Evolutionary conservation across 2,888 invertebrate genomes (phyloP), one percentile per base, ranked within the genome.

Genomic region (Drosophila lutescens): DNA sequence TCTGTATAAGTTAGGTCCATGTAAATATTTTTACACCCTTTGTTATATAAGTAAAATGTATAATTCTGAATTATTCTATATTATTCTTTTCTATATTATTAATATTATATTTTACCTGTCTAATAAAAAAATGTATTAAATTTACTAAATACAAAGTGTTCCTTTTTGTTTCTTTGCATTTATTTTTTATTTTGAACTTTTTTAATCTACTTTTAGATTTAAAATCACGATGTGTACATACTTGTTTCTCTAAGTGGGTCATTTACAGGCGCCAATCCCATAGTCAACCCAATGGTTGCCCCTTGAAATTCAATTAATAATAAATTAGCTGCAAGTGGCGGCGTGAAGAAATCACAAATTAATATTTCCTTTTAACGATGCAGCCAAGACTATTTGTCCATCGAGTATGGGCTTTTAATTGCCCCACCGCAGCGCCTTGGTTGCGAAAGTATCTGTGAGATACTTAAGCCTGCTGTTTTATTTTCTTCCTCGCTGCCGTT

Each of bases 251-350:
- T 12, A 2, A 32, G 40, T 15, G 30, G 13, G 2, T 20, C 30
- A 46, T 30, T 15, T 30, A 15, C 17, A 13, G 26, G 26, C 56
- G 30, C 20, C n/a, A 20, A 32, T 41, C 30, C 20, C 8, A 40
- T 13, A 7, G 17, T 26, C 17, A 40, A 6, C 13, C 5, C 23
- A 20, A 40, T 15, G 17, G 6, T n/a, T n/a, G 38, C 46, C 38
- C 61, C 56, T 72, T 71, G 74, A 66, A 69, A 82, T 86, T 90
- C 76, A 84, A 82, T 86, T 88, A 89, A 89, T 80, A 85, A 80
- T 84, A 80, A 82, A 89, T 89, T 89, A 82, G 77, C 74, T 57
- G 75, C 75, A 73, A 79, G 76, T 74, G 74, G 58, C 68, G 50
- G 57, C 36, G 71, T 66, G 67, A 73, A 77, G 79, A 79, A 87